Evolutionary conservation across 2,888 invertebrate genomes (phyloP).

Genomic region (Papilio elwesi): DNA sequence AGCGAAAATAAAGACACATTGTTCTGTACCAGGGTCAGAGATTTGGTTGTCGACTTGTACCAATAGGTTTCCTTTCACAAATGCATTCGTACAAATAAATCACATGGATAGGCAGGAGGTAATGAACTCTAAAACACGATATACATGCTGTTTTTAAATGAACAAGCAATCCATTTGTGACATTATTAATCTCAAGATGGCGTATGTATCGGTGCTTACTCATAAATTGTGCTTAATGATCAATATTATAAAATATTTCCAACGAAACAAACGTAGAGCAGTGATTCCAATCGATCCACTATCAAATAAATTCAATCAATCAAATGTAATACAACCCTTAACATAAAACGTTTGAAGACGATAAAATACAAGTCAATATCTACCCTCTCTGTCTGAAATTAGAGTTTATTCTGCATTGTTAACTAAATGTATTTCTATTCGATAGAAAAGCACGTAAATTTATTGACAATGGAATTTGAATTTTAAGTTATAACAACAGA

Average conservation of each 20-base stretch:
- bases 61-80: no score
- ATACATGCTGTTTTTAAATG: no score
- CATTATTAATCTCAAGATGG: no score
- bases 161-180: no score
- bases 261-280: not conserved
- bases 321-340: slow-evolving; percentile 33
- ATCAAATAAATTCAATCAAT: slow-evolving; percentile 21
- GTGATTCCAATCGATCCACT: slow-evolving; percentile 6
- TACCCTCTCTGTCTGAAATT: not conserved
- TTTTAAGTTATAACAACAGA: not conserved
- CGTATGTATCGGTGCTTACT: no score
- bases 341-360: slow-evolving; percentile 26
- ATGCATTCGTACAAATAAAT: no score
- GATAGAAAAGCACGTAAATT: slow-evolving; percentile 16
- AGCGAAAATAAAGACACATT: no score
- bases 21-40: no score
- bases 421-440: slow-evolving; percentile 5
- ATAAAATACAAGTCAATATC: slow-evolving; percentile 18
- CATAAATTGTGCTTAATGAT: no score
- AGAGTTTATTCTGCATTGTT: not conserved
- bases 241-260: not conserved
- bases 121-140: no score
- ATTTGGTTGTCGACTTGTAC: no score
- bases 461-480: slow-evolving; percentile 2
- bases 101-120: no score